A percentile compares a stretch with the other conserved stretches of the same genome.
Conservation (phyloP, 2,888 invertebrate species). For the Andrena haemorrhoa region DNA sequence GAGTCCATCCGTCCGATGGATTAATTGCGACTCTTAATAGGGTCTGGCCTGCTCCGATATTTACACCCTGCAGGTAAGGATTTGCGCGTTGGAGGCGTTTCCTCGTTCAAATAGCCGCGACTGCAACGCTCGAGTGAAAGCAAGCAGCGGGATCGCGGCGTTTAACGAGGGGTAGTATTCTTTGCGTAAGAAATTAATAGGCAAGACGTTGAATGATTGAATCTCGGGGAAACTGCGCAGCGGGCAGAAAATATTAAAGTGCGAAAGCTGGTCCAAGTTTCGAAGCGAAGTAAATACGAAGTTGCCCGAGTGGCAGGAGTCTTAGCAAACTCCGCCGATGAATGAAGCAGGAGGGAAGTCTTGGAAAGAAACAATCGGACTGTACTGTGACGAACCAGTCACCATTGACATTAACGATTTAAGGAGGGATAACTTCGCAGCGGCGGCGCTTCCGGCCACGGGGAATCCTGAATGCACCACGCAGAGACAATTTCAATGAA, state of each 20-base stretch:
- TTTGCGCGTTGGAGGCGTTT: too few species aligned
- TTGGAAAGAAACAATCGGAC: not conserved
- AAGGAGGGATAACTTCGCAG: conserved; percentile 1
- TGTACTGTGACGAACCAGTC: not conserved
- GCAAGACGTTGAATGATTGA: not conserved
- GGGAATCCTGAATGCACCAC: not conserved
- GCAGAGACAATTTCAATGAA: conserved; percentile 4
- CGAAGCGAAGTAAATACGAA: not conserved
- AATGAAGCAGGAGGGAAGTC: not conserved
- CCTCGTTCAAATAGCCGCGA: not conserved
- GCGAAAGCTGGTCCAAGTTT: not conserved
- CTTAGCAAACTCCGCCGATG: not conserved
- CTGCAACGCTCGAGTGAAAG: not conserved
- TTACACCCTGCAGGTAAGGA: too few species aligned
- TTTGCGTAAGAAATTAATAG: conserved; percentile 4
- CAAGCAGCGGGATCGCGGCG: not conserved
- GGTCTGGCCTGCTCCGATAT: too few species aligned
- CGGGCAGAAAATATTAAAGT: conserved; percentile 6
- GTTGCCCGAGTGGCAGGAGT: not conserved
- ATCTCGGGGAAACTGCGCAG: not conserved
- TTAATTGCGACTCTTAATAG: too few species aligned
- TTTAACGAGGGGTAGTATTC: not conserved
- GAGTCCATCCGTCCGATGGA: too few species aligned
- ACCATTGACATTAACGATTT: conserved; percentile 14
- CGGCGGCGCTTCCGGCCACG: not conserved